Conservation (phyloP, 2,113 vertebrate species). For the Pitta sordida region DNA sequence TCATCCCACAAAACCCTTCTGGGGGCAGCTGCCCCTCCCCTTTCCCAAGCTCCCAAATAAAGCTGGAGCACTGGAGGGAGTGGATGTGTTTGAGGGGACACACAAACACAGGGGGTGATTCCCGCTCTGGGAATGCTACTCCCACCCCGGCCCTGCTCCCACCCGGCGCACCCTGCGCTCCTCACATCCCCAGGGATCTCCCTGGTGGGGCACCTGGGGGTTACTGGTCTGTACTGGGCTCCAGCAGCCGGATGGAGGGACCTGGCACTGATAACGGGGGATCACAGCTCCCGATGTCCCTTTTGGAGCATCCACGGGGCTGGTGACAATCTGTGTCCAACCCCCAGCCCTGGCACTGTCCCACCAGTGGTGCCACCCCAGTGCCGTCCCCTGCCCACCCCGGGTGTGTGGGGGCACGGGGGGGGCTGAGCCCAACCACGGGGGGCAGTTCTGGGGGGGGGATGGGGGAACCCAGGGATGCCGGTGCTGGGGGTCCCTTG, state of each 20-base stretch:
- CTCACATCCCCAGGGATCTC: not conserved
- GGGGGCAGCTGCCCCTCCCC: not conserved
- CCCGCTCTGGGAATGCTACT: not conserved
- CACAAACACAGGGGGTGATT: fast-evolving
- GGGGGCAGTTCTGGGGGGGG: too few species aligned
- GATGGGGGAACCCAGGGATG: too few species aligned
- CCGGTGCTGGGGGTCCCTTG: too few species aligned
- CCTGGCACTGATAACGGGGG: not conserved
- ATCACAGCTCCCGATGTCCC: too few species aligned
- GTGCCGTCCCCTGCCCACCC: too few species aligned
- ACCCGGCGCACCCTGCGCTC: not conserved
- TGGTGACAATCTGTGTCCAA: too few species aligned
- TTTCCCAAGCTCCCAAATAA: not conserved
- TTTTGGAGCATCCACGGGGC: too few species aligned
- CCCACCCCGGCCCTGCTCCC: not conserved
- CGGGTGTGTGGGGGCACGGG: too few species aligned
- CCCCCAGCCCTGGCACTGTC: too few species aligned
- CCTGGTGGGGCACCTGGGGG: not conserved
- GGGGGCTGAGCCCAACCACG: too few species aligned
- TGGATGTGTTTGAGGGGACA: not conserved
- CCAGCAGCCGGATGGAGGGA: not conserved
- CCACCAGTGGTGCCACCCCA: too few species aligned
- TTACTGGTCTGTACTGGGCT: not conserved
- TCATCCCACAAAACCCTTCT: not conserved
- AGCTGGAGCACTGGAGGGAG: not conserved